Base-by-base conservation (phyloP, 2,113 vertebrate species). In the Herpailurus yagouaroundi region DNA sequence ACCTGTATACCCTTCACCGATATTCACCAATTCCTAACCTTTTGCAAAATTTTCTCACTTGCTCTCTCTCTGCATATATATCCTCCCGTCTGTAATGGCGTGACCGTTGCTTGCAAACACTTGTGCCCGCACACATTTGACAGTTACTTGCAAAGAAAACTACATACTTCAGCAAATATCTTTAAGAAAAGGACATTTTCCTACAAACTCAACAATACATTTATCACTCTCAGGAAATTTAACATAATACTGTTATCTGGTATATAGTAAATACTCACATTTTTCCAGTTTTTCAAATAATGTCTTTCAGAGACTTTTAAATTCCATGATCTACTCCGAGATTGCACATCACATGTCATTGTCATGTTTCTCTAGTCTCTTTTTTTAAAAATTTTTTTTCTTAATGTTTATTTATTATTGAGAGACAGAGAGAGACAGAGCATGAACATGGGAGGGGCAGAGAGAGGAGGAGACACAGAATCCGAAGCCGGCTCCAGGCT, bases 261-360 rank as follows among this genome's bases (percentile, higher is more conserved):
- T 85, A 21, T 33, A 7, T 74, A 33, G 19, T 76, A 38, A 91
- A 69, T 45, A 76, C 2, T 80, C 60, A 52, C 2, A 31, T 76
- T 80, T 93, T 76, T 36, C 63, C 64, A 60, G 18, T 38, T 92
- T 97, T 80, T 71, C 31, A 82, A 95, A 73, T 83, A 85, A 50
- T 29, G 9, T n/a, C 41, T 91, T 33, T 52, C 36, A 77, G 82
- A 85, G 48, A 41, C 85, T 83, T 79, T 81, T 19, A 66, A 91
- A 88, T 69, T 57, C 21, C 31, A 74, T n/a, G 23, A 66, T 63
- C 45, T 36, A 48, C 23, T 93, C 31, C 85, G 19, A 71, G 77
- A 79, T 36, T 19, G 31, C 23, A n/a, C 64, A 57, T 50, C 71
- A 23, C 23, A 33, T 41, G 13, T 79, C 38, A 45, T 60, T 7